phyloP scores from a whole-genome alignment of 2,113 vertebrate genomes.

The Microtus richardsoni region DNA sequence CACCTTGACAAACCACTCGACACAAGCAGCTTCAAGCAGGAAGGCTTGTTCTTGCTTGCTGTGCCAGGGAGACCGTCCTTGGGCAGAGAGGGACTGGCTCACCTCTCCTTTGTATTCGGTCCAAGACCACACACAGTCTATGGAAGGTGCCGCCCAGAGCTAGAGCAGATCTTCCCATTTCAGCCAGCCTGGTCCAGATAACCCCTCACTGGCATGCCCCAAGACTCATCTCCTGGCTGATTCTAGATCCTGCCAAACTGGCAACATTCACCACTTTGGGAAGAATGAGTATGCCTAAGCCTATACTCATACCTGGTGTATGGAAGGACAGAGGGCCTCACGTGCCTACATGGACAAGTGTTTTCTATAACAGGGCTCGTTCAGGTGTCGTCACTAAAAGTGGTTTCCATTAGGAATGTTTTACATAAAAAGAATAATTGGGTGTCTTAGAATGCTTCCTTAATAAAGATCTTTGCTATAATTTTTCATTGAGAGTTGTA shows the following conservation, averaged over 20 bases:
- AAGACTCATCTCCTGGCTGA: background rate
- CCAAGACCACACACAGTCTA: background rate
- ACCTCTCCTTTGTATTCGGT: background rate
- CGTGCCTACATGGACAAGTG: background rate
- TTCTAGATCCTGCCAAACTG: background rate
- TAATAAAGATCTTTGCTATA: slow-evolving; percentile 2
- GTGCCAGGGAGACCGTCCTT: background rate
- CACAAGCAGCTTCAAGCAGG: background rate
- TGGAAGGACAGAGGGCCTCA: background rate
- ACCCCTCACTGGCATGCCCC: background rate
- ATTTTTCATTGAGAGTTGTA: slow-evolving; percentile 52
- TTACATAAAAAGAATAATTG: background rate
- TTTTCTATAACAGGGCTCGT: background rate
- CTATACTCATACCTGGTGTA: background rate
- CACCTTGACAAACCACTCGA: background rate
- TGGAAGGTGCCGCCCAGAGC: background rate
- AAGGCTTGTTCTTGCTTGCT: too few species aligned
- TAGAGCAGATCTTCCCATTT: background rate
- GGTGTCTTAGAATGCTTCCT: slow-evolving; percentile 14
- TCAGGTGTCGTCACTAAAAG: background rate
- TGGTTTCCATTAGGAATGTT: background rate
- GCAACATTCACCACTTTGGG: background rate
- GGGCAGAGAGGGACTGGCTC: background rate
- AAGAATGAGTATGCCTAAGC: background rate
- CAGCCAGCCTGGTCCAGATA: background rate